A percentile compares a stretch with the other conserved stretches of the same genome.
Evolutionary conservation across 2,113 vertebrate genomes (phyloP).

Genomic region (Leucopsar rothschildi): DNA sequence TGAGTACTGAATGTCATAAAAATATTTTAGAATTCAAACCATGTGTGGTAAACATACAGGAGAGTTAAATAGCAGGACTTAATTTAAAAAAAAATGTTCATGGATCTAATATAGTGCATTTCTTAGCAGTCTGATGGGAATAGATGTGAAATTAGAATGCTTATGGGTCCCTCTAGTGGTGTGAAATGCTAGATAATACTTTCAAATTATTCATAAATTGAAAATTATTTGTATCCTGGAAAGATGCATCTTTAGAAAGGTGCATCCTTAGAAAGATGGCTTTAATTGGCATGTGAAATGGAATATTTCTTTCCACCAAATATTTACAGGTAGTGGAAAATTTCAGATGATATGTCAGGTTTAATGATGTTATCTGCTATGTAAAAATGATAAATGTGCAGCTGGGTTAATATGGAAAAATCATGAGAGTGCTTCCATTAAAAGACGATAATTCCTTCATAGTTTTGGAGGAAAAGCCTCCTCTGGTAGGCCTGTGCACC

Average conservation of each 20-base stretch:
- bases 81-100: neutral
- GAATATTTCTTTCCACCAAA: neutral
- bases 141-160: neutral
- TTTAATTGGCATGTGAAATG: neutral
- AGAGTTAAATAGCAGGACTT: neutral
- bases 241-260: neutral
- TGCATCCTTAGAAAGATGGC: neutral
- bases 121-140: neutral
- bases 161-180: slow-evolving; percentile 51
- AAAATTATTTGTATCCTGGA: neutral
- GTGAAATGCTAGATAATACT: neutral
- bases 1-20: neutral
- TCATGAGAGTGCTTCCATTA: neutral
- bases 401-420: neutral
- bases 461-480: neutral
- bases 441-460: neutral
- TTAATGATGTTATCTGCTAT: neutral
- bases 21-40: neutral
- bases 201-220: neutral
- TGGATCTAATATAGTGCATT: neutral
- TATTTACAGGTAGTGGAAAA: neutral
- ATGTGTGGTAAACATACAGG: neutral
- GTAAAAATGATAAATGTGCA: neutral
- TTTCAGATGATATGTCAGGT: neutral
- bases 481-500: neutral